Percentiles rank a stretch among this genome's conserved stretches.
These are phyloP conservation scores for Carduelis carduelis DNA, from an alignment of 2,797 vertebrate species.

Conservation along the genomic window DNA sequence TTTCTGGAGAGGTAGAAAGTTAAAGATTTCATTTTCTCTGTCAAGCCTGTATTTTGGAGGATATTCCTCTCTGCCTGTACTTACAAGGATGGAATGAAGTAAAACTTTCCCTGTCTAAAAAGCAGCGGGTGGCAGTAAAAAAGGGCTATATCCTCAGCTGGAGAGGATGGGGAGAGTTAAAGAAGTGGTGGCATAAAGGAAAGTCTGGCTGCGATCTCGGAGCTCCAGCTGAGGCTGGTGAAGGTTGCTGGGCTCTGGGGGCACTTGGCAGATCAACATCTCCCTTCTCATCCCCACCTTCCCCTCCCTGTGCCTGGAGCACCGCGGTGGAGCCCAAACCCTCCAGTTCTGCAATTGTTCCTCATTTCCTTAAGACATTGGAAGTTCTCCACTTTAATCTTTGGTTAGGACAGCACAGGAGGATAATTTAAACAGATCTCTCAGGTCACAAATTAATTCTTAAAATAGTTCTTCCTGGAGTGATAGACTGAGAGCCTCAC, in stretches of 20 bases:
- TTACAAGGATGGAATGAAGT: neutral
- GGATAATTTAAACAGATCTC: slow-evolving; percentile 65
- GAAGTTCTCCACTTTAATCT: slow-evolving; percentile 54
- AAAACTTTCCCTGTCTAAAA: slow-evolving; percentile 36
- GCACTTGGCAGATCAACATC: neutral
- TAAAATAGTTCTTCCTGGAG: slow-evolving; percentile 50
- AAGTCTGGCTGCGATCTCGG: neutral
- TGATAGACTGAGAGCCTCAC: neutral
- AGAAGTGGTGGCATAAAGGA: neutral
- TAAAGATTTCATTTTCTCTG: neutral
- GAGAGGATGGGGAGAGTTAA: neutral
- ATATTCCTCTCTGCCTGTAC: neutral
- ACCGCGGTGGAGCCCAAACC: neutral
- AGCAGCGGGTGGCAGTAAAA: neutral
- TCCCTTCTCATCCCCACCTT: neutral
- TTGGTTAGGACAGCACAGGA: slow-evolving; percentile 13
- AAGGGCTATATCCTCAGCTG: neutral
- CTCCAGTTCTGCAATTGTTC: neutral
- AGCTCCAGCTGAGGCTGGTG: neutral
- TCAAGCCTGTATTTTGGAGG: neutral
- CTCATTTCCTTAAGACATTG: neutral
- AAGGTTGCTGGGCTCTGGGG: neutral
- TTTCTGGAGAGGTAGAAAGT: neutral
- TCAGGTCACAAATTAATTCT: slow-evolving; percentile 45
- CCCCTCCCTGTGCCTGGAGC: neutral